A percentile compares a stretch with the other conserved stretches of the same genome.
Conservation (phyloP, 35 echinoderm and acorn worm species). For the Apostichopus californicus region DNA sequence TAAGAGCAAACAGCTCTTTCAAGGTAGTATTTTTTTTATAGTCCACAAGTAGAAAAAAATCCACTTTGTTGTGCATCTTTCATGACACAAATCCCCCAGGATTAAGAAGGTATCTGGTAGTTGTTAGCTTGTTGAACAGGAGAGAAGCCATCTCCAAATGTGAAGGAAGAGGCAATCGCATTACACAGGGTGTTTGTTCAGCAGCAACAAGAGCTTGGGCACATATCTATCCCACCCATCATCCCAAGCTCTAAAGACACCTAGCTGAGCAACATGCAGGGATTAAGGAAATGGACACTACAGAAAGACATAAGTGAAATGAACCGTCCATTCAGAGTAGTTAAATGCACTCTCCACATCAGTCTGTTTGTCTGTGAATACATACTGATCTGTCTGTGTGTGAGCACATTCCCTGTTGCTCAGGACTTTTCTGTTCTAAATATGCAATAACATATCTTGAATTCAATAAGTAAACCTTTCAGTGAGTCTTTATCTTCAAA, state of each 20-base stretch:
- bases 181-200: slow-evolving; percentile 25
- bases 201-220: background rate
- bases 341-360: no score
- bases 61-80: slow-evolving; percentile 18
- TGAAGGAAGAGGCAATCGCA: background rate
- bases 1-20: slow-evolving; percentile 2
- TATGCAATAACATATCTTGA: no score
- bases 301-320: no score
- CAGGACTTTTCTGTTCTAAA: no score
- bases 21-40: background rate
- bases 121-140: slow-evolving; percentile 1
- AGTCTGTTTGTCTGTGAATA: no score
- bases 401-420: no score
- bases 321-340: no score
- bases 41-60: background rate
- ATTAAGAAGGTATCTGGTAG: slow-evolving; percentile 33
- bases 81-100: slow-evolving; percentile 26
- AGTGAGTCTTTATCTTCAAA: no score
- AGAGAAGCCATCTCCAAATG: background rate
- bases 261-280: no score
- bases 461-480: no score
- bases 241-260: background rate
- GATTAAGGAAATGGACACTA: background rate
- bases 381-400: no score
- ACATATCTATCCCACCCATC: background rate